Conservation (phyloP, 2,113 vertebrate species). For the Apaloderma vittatum region DNA sequence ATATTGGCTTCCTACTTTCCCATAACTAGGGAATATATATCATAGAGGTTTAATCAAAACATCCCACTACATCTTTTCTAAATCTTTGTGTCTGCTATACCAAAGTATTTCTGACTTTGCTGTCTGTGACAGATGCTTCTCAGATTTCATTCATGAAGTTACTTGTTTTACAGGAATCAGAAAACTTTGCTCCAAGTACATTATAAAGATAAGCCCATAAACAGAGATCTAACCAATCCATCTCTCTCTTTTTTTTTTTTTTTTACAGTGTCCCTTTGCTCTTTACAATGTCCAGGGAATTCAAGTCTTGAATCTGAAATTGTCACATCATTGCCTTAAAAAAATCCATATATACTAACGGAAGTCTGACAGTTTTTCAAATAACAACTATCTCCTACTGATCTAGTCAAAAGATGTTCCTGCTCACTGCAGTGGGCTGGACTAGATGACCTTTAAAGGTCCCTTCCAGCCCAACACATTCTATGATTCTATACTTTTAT, state of each 20-base stretch:
- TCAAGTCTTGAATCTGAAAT: not conserved
- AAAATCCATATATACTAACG: not conserved
- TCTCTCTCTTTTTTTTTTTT: not conserved
- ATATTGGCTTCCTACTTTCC: not conserved
- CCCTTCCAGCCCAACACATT: too few species aligned
- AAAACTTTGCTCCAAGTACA: not conserved
- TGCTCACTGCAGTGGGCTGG: too few species aligned
- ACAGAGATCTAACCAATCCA: not conserved
- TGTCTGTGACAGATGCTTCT: not conserved
- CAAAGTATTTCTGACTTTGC: not conserved
- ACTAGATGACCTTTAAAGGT: too few species aligned
- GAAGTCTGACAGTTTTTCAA: not conserved
- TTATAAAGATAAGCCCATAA: not conserved
- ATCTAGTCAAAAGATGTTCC: too few species aligned
- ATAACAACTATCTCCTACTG: not conserved
- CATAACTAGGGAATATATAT: not conserved
- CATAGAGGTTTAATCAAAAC: constrained; percentile 25
- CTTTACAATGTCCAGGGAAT: not conserved
- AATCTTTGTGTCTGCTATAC: not conserved
- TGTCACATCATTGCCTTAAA: not conserved
- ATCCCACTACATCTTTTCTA: not conserved
- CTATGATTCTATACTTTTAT: too few species aligned
- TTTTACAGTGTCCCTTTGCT: not conserved
- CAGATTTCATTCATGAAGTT: not conserved
- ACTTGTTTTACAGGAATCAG: not conserved